phyloP scores from a whole-genome alignment of 2,888 invertebrate genomes.

The Hirtodrosophila confusa region DNA sequence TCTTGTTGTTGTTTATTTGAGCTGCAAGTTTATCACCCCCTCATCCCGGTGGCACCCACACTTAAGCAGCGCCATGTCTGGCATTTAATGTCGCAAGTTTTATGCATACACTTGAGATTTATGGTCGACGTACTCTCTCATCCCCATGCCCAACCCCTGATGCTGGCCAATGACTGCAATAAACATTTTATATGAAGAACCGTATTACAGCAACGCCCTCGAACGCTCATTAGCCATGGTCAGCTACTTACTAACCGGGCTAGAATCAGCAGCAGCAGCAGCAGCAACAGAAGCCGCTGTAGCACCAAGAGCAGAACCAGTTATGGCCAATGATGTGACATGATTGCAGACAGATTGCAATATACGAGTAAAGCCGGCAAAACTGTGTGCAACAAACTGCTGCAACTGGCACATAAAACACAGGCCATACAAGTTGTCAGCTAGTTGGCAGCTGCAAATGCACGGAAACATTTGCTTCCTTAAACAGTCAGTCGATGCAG shows the following conservation, averaged over 20 bases:
- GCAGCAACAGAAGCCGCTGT: conserved; percentile 6
- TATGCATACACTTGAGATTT: conserved; percentile 72
- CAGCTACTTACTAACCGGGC: conserved; percentile 34
- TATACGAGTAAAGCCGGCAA: conserved; percentile 54
- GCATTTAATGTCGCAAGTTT: conserved; percentile 62
- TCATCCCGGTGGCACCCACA: conserved; percentile 21
- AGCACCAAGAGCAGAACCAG: conserved; percentile 56
- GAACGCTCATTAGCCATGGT: conserved; percentile 67
- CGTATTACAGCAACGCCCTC: conserved; percentile 62
- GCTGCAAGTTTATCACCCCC: conserved; percentile 13
- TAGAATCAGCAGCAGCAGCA: conserved; percentile 17
- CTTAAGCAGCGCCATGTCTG: conserved; percentile 29
- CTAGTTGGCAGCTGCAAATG: conserved; percentile 69
- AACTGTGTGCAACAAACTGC: conserved; percentile 57
- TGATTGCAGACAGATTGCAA: conserved; percentile 79
- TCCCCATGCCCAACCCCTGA: not conserved
- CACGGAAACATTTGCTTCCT: conserved; percentile 79
- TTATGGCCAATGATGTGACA: conserved; percentile 76
- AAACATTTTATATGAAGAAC: conserved; percentile 58
- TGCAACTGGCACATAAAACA: conserved; percentile 71
- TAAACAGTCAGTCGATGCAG: conserved; percentile 54
- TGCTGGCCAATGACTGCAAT: conserved; percentile 34
- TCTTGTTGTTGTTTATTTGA: conserved; percentile 45
- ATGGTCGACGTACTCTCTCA: conserved; percentile 28
- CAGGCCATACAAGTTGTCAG: conserved; percentile 77